A percentile compares a stretch with the other conserved stretches of the same genome.
Evolutionary conservation across 2,888 invertebrate genomes (phyloP).

Genomic region (Trachelus troglodyta): DNA sequence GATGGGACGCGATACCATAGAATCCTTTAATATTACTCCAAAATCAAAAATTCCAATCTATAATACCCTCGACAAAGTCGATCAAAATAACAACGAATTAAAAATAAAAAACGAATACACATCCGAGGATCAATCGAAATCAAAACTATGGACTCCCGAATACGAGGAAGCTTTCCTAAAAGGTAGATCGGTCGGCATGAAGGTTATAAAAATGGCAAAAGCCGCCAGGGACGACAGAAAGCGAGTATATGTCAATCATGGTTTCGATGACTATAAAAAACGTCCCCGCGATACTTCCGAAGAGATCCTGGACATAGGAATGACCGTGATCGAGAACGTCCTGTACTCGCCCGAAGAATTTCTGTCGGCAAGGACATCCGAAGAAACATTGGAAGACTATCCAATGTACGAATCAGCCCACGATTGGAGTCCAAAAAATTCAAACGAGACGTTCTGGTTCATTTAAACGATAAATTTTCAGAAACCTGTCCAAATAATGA

Average conservation of each 20-base stretch:
- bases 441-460: neutral
- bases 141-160: slow-evolving; percentile 22
- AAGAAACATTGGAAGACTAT: slow-evolving; percentile 10
- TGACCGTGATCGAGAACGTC: slow-evolving; percentile 20
- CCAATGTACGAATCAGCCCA: neutral
- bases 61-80: neutral
- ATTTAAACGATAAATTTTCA: neutral
- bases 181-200: slow-evolving; percentile 28
- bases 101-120: neutral
- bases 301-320: slow-evolving; percentile 20
- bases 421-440: neutral
- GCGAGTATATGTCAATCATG: slow-evolving; percentile 19
- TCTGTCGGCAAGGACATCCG: slow-evolving; percentile 1
- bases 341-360: neutral
- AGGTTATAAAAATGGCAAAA: slow-evolving; percentile 25
- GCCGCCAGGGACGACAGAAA: slow-evolving; percentile 23
- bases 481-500: neutral
- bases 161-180: slow-evolving; percentile 26
- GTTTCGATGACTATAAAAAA: slow-evolving; percentile 19
- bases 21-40: neutral
- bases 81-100: neutral
- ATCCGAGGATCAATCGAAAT: slow-evolving; percentile 19
- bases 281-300: slow-evolving; percentile 10
- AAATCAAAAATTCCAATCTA: slow-evolving; percentile 2
- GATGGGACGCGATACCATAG: neutral